Evolutionary conservation across 2,888 invertebrate genomes (phyloP).

Genomic region (Cephalotes varians): DNA sequence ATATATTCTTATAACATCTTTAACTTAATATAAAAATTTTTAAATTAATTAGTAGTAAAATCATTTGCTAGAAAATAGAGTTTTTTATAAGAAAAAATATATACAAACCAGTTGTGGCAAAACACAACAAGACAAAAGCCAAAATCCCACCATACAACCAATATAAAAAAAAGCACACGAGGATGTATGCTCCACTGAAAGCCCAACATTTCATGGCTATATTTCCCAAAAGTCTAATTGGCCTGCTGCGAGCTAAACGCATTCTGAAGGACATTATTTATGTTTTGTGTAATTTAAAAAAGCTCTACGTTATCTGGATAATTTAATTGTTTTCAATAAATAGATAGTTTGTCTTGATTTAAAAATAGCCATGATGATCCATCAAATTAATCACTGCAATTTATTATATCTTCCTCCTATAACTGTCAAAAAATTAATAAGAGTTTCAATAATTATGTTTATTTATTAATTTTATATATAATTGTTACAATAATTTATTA

Average conservation of each 20-base stretch:
- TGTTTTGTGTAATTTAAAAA: not conserved
- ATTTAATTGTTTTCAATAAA: not conserved
- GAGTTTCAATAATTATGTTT: not conserved
- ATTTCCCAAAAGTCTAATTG: constrained; percentile 86
- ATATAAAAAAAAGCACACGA: constrained; percentile 92
- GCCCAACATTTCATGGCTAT: constrained; percentile 92
- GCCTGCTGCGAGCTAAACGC: constrained; percentile 82
- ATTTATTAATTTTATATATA: not conserved
- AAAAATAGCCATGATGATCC: constrained; percentile 21
- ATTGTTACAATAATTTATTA: not conserved
- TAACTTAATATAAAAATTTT: not conserved
- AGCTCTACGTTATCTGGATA: constrained; percentile 35
- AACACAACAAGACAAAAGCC: constrained; percentile 90
- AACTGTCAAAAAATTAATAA: not conserved
- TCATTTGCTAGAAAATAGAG: constrained; percentile 10
- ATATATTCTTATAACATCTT: not conserved
- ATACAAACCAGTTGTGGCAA: constrained; percentile 89
- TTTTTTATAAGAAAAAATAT: not conserved
- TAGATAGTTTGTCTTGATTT: not conserved
- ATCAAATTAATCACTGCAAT: not conserved
- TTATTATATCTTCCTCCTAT: not conserved
- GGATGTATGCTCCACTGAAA: constrained; percentile 90
- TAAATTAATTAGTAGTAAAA: not conserved
- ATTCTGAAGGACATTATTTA: constrained; percentile 80
- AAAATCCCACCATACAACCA: constrained; percentile 94